Percentiles rank a stretch among this genome's conserved stretches.
Conservation (phyloP, 2,113 vertebrate genomes). For the Pollimyrus isidori region DNA sequence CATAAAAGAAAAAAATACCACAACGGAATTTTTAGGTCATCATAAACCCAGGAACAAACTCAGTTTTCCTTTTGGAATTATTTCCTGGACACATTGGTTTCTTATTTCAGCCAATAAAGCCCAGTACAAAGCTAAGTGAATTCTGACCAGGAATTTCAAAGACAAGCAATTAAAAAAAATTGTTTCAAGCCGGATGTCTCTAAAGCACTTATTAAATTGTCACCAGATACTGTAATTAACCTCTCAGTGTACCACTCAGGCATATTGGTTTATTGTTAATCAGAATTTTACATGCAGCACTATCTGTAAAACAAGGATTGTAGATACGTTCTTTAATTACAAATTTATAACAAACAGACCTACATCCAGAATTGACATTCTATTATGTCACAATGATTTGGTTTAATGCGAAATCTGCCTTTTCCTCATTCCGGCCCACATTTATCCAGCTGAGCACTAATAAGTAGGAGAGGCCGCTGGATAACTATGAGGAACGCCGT, state of each 20-base stretch:
- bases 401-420: neutral
- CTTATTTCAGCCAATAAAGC: neutral
- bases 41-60: neutral
- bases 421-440: neutral
- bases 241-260: neutral
- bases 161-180: neutral
- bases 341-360: neutral
- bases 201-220: conserved; percentile 9
- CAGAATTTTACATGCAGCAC: neutral
- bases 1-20: neutral
- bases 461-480: no score
- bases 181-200: neutral
- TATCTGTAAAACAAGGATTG: neutral
- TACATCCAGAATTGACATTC: no score
- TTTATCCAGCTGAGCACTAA: neutral
- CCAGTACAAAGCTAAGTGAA: neutral
- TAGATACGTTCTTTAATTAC: neutral
- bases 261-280: neutral
- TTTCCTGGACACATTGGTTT: neutral
- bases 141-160: neutral
- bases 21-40: neutral
- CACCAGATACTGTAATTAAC: conserved; percentile 10
- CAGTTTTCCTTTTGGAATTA: neutral
- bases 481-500: neutral
- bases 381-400: neutral